Evolutionary conservation across 2,113 vertebrate species (phyloP), one percentile per base, ranked within the genome.

Genomic region (Coturnix japonica): DNA sequence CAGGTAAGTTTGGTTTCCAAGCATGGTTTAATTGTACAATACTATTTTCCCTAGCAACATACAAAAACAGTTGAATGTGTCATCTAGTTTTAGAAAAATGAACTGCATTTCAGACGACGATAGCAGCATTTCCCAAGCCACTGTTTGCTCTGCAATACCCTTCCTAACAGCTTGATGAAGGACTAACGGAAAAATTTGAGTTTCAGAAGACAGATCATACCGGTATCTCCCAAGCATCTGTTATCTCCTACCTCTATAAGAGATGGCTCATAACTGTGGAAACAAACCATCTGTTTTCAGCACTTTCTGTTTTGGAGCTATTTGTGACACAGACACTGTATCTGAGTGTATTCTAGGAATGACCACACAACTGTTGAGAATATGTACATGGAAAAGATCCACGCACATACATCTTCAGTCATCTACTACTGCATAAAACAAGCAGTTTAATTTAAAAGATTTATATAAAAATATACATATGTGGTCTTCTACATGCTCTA

Each of bases 241-340:
- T 66, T n/a, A 54, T 51, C 51, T 71, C 89, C 89, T 54, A 26
- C 47, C 37, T 73, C 47, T 59, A 6, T 11, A 13, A 91, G 41
- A 23, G 31, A 54, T 33, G 84, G 78, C 53, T 87, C 51, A 21
- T 35, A 89, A 84, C 70, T 54, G 65, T 66, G 74, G 19, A 91
- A 87, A 89, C 26, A 74, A 74, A 59, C 12, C 37, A 86, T 13
- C 39, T 73, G 51, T 3, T 84, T 79, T 91, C 46, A 82, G 64
- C 64, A 77, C 60, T 63, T 83, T 66, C 72, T 70, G 63, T 39
- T 85, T 71, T 59, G 78, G 59, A 81, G 81, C 23, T 69, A 35
- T 21, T 37, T 89, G 11, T 59, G 71, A 79, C 59, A 82, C 0
- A 2, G 67, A 87, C 6, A 44, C 26, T 56, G 18, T 22, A 53